Conservation (phyloP, 2,797 vertebrate genomes). For the Ctenopoma kingsleyae region DNA sequence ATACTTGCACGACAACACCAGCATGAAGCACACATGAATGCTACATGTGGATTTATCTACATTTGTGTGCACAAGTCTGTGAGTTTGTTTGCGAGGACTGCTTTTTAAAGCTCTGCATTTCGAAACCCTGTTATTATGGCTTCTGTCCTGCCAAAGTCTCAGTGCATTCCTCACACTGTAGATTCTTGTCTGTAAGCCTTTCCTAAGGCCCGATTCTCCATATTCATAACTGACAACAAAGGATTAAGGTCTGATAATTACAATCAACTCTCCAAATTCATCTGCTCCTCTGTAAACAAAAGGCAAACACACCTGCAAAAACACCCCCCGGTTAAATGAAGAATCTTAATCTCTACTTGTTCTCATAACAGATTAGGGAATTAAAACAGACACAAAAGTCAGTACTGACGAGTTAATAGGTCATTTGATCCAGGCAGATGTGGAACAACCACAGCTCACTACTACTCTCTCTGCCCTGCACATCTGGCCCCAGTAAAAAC, state of each 20-base stretch:
- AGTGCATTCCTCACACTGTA: conserved; percentile 79
- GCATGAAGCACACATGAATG: neutral
- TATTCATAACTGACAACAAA: conserved; percentile 48
- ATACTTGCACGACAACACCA: conserved; percentile 23
- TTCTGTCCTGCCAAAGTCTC: conserved; percentile 81
- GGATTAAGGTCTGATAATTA: conserved; percentile 33
- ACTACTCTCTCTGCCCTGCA: conserved; percentile 68
- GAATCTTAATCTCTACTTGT: neutral
- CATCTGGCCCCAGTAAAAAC: conserved; percentile 86
- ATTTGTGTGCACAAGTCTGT: conserved; percentile 35
- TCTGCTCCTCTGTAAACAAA: conserved; percentile 14
- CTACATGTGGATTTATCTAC: conserved; percentile 14
- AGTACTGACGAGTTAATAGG: conserved; percentile 27
- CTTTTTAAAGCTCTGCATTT: conserved; percentile 81
- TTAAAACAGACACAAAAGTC: conserved; percentile 15
- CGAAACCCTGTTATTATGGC: conserved; percentile 85
- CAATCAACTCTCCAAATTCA: conserved; percentile 28
- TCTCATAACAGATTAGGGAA: conserved; percentile 3
- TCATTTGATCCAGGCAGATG: conserved; percentile 74
- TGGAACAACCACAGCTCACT: conserved; percentile 68
- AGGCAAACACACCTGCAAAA: conserved; percentile 29
- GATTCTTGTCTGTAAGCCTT: conserved; percentile 72
- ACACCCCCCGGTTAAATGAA: neutral
- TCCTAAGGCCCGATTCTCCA: conserved; percentile 51
- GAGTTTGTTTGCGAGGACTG: conserved; percentile 57